phyloP scores from a whole-genome alignment of 2,797 vertebrate genomes.

The Cephalopachus bancanus region DNA sequence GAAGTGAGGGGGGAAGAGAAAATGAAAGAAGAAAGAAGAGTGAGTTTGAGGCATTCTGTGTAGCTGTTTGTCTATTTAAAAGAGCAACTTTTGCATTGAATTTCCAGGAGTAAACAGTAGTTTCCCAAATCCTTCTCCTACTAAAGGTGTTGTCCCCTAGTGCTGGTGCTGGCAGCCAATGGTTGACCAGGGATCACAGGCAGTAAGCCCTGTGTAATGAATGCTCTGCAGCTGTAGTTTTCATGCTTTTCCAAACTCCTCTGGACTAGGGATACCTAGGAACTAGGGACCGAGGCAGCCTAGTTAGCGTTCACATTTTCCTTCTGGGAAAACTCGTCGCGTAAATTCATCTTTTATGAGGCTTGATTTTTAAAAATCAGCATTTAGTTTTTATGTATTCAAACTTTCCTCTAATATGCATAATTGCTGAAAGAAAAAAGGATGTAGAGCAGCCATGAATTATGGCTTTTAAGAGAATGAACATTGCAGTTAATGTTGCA shows the following conservation, averaged over 20 bases:
- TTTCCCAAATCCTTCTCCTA: neutral
- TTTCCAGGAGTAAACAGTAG: neutral
- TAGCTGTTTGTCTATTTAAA: neutral
- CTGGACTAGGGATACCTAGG: neutral
- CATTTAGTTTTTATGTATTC: slow-evolving; percentile 79
- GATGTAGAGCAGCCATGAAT: slow-evolving; percentile 76
- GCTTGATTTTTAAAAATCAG: slow-evolving; percentile 68
- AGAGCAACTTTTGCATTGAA: neutral
- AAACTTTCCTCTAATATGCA: slow-evolving; percentile 82
- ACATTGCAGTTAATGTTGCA: slow-evolving; percentile 82
- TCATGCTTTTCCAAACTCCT: neutral
- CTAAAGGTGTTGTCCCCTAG: neutral
- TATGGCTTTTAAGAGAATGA: slow-evolving; percentile 80
- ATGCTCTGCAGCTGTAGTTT: neutral
- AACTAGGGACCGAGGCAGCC: neutral
- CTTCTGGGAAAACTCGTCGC: slow-evolving; percentile 38
- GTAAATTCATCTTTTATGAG: slow-evolving; percentile 68
- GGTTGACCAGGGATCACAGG: neutral
- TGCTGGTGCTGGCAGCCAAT: neutral
- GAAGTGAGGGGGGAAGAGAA: neutral
- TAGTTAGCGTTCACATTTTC: slow-evolving; percentile 47
- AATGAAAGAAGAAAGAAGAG: neutral
- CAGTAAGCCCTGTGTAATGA: neutral
- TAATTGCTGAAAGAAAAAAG: slow-evolving; percentile 79
- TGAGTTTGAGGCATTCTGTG: neutral